Evolutionary conservation across 2,888 invertebrate genomes (phyloP).

Genomic region (Zhuqinia jingwanae): DNA sequence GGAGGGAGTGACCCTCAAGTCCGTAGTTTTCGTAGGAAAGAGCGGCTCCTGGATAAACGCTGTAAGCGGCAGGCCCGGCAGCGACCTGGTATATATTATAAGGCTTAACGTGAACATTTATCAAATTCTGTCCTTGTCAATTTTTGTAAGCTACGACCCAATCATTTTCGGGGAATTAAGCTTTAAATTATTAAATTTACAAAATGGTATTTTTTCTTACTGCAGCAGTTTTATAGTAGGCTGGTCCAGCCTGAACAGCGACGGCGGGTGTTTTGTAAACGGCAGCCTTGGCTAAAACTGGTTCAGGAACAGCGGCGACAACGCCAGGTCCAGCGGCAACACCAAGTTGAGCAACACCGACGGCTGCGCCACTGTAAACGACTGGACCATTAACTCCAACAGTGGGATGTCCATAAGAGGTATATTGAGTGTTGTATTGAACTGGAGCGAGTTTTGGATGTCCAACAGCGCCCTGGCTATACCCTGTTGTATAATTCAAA

Average conservation of each 20-base stretch:
- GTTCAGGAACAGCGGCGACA: slow-evolving; percentile 26
- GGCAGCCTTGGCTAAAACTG: slow-evolving; percentile 1
- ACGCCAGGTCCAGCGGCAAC: not conserved
- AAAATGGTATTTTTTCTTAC: no score
- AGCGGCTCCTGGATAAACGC: slow-evolving; percentile 7
- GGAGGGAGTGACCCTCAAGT: slow-evolving; percentile 45
- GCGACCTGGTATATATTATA: not conserved
- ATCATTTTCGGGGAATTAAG: no score
- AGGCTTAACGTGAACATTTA: not conserved
- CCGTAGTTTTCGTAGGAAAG: slow-evolving; percentile 58
- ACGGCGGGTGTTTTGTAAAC: not conserved
- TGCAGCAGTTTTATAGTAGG: not conserved
- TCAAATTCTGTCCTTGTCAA: not conserved
- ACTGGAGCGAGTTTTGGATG: slow-evolving; percentile 75
- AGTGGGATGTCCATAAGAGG: slow-evolving; percentile 65
- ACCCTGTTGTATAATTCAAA: slow-evolving; percentile 61
- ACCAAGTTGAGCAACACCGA: slow-evolving; percentile 29
- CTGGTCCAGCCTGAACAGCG: not conserved
- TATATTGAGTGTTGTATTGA: slow-evolving; percentile 77
- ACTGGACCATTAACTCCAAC: slow-evolving; percentile 76
- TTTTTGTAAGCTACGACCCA: not conserved
- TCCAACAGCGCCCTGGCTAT: slow-evolving; percentile 74
- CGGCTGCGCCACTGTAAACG: slow-evolving; percentile 61
- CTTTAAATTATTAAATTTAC: no score
- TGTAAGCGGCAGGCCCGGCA: slow-evolving; percentile 12